These are phyloP conservation scores for Neoarius graeffei DNA, from an alignment of 2,113 vertebrate species.

Conservation along the genomic window DNA sequence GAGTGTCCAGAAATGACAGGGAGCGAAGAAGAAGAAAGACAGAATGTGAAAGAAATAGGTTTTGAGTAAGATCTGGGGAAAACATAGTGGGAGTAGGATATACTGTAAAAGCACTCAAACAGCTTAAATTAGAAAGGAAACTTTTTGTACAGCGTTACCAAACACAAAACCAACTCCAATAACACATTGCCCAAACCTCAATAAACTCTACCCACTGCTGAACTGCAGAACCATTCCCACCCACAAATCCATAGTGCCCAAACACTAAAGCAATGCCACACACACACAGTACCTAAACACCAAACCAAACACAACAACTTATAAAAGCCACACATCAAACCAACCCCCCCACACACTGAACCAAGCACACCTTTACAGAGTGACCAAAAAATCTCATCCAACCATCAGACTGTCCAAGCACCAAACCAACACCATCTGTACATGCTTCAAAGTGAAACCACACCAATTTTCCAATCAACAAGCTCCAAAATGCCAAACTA, in stretches of 20 bases:
- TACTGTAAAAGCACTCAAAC: background rate
- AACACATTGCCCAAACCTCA: background rate
- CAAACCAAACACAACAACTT: background rate
- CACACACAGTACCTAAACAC: background rate
- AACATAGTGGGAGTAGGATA: background rate
- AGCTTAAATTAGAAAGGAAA: background rate
- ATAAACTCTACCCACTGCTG: background rate
- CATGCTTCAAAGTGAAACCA: background rate
- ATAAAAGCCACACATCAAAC: background rate
- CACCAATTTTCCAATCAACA: background rate
- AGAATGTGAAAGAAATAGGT: conserved; percentile 3
- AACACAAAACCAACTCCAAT: background rate
- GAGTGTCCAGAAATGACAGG: background rate
- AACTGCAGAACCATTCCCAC: background rate
- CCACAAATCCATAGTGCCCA: background rate
- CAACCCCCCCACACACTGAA: background rate
- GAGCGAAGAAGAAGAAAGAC: background rate
- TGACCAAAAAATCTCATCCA: background rate
- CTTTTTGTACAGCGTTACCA: background rate
- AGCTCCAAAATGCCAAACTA: background rate
- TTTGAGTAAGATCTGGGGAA: background rate
- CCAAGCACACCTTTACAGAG: background rate
- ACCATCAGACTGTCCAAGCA: background rate
- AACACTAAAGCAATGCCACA: background rate
- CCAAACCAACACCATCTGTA: background rate